Conservation (phyloP, 2,113 vertebrate species). For the Proteles cristata region DNA sequence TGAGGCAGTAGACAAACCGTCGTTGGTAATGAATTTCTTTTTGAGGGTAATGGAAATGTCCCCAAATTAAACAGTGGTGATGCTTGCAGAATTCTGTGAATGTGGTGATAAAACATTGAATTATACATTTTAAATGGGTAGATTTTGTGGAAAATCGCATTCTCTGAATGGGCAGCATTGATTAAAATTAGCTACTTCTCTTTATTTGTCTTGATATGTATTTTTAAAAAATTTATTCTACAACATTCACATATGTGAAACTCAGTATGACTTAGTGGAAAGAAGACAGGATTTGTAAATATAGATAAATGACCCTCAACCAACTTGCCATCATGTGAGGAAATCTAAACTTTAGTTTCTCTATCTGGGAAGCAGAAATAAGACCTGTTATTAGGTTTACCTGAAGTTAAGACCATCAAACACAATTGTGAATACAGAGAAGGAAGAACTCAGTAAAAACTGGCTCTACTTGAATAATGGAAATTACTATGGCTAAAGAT, state of each 20-base stretch:
- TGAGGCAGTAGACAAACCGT: neutral
- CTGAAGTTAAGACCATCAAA: neutral
- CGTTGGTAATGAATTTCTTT: neutral
- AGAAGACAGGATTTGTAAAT: neutral
- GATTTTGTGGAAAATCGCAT: neutral
- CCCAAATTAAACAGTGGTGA: neutral
- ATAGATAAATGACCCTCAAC: neutral
- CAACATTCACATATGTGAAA: neutral
- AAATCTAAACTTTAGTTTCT: neutral
- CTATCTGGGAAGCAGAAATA: neutral
- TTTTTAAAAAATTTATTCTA: neutral
- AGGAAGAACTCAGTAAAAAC: neutral
- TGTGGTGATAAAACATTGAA: neutral
- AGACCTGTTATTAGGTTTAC: neutral
- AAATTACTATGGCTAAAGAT: neutral
- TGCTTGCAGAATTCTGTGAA: neutral
- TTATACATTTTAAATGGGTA: neutral
- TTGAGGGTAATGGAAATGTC: neutral
- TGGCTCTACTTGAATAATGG: neutral
- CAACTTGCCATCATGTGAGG: neutral
- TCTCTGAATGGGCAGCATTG: neutral
- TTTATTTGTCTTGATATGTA: neutral
- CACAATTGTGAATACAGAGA: neutral
- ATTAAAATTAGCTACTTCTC: neutral
- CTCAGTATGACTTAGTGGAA: neutral